Percentiles rank a stretch among this genome's conserved stretches.
Evolutionary conservation across 2,113 vertebrate species (phyloP).

Genomic region (Hystrix brachyura): DNA sequence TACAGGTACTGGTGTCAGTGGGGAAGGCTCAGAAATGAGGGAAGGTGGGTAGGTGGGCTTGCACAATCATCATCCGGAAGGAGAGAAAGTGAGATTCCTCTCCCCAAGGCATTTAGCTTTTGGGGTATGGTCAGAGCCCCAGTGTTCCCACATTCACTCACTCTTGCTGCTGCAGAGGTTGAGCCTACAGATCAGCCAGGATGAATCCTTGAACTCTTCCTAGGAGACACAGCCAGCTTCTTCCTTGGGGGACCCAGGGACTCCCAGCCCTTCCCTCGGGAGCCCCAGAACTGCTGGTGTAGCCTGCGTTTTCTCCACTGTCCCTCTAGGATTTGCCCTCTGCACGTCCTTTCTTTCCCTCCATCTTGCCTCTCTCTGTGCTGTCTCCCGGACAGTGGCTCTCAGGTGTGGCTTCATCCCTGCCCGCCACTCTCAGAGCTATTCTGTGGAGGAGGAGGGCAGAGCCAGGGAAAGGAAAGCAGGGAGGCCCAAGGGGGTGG

Average conservation of each 20-base stretch:
- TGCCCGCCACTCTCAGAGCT: background rate
- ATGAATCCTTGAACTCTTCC: accelerated
- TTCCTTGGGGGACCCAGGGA: background rate
- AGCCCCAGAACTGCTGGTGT: too few species aligned
- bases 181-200: too few species aligned
- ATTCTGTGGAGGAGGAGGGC: too few species aligned
- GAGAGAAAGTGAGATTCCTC: background rate
- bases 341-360: accelerated
- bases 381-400: background rate
- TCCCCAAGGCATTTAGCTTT: background rate
- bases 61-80: background rate
- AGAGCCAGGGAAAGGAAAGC: background rate
- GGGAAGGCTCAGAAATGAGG: background rate
- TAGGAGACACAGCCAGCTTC: background rate
- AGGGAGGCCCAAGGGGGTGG: background rate
- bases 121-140: background rate
- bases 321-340: background rate
- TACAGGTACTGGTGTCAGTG: accelerated
- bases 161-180: accelerated
- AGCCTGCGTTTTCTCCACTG: background rate
- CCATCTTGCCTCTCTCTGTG: too few species aligned
- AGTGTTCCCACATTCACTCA: background rate
- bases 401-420: accelerated
- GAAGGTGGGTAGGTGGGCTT: accelerated
- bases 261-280: background rate